phyloP scores from a whole-genome alignment of 2,113 vertebrate species.

The Maccullochella peelii region DNA sequence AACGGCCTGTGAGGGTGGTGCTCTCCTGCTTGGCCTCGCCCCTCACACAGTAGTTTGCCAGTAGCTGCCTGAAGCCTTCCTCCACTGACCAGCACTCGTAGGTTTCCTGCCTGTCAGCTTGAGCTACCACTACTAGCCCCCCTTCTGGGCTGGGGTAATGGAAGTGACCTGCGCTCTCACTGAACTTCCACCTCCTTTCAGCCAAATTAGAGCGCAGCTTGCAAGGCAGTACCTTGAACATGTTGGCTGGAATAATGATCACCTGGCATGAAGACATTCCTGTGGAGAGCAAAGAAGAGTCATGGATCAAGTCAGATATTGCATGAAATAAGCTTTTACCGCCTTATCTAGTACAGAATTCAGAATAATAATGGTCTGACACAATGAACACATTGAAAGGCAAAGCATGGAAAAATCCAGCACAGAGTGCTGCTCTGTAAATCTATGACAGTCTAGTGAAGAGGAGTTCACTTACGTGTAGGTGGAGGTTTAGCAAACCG shows the following conservation, averaged over 20 bases:
- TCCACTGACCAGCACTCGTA: slow-evolving; percentile 96
- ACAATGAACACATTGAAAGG: background rate
- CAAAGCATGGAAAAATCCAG: slow-evolving; percentile 3
- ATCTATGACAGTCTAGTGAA: slow-evolving; percentile 35
- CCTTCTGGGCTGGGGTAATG: slow-evolving; percentile 89
- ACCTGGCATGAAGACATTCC: slow-evolving; percentile 82
- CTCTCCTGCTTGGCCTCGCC: slow-evolving; percentile 75
- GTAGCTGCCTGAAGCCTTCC: slow-evolving; percentile 90
- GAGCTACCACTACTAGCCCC: slow-evolving; percentile 91
- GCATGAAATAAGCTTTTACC: slow-evolving; percentile 21
- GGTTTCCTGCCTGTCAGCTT: slow-evolving; percentile 83
- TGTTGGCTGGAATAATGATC: slow-evolving; percentile 87
- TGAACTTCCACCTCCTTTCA: slow-evolving; percentile 87
- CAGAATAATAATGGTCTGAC: slow-evolving; percentile 34
- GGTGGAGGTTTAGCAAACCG: slow-evolving; percentile 64
- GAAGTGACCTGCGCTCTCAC: slow-evolving; percentile 81
- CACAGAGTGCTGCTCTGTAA: slow-evolving; percentile 9
- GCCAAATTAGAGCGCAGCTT: slow-evolving; percentile 92
- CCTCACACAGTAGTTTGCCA: slow-evolving; percentile 91
- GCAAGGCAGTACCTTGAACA: slow-evolving; percentile 89
- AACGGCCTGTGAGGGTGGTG: slow-evolving; percentile 81
- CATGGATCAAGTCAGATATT: slow-evolving; percentile 10
- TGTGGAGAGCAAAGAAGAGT: slow-evolving; percentile 60
- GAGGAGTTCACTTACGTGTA: slow-evolving; percentile 73
- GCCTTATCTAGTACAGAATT: background rate